Evolutionary conservation across 2,888 invertebrate species (phyloP), one percentile per base, ranked within the genome.

Genomic region (Megalurothrips usitatus): DNA sequence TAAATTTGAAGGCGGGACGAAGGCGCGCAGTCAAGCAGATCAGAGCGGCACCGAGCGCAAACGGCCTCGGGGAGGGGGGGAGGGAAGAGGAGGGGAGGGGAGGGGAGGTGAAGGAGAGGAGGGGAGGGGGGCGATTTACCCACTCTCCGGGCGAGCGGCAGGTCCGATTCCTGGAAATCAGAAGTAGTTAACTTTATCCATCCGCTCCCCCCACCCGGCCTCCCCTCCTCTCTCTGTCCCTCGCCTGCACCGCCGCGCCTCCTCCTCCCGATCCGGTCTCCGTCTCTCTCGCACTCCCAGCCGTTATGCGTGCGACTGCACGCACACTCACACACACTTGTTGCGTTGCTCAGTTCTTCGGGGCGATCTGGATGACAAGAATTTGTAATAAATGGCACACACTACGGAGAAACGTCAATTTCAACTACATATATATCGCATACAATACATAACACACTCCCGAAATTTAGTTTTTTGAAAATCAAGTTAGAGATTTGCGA

Each of bases 181-280:
- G 68, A 75, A 75, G 68, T 75, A 75, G 68, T 75, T 75, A 75
- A 75, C 68, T 75, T 75, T 75, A 75, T 75, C 68, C 68, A 75
- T 75, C 68, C 68, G 68, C 68, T 26, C 12, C 68, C 68, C 23
- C 68, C n/a, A n/a, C n/a, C n/a, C n/a, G n/a, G n/a, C n/a, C n/a
- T n/a, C n/a, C 68, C 68, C 68, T 8, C 68, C 68, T 9, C 34
- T n/a, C 68, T 9, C 23, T 26, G 26, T 6, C 68, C 12, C 23
- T 19, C 58, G 14, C 68, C 58, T 12, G 23, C 26, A 8, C 68
- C n/a, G 68, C 26, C 52, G 14, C 19, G 26, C 1, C 68, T 23
- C 26, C 23, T 26, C 12, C 68, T 23, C 68, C 26, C 52, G 10
- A 12, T 11, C 26, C 68, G 19, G 23, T 68, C 68, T 68, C 68